Percentiles rank a stretch among this genome's conserved stretches.
phyloP scores from a whole-genome alignment of 2,888 invertebrate species.

The Leptopilina syphax region DNA sequence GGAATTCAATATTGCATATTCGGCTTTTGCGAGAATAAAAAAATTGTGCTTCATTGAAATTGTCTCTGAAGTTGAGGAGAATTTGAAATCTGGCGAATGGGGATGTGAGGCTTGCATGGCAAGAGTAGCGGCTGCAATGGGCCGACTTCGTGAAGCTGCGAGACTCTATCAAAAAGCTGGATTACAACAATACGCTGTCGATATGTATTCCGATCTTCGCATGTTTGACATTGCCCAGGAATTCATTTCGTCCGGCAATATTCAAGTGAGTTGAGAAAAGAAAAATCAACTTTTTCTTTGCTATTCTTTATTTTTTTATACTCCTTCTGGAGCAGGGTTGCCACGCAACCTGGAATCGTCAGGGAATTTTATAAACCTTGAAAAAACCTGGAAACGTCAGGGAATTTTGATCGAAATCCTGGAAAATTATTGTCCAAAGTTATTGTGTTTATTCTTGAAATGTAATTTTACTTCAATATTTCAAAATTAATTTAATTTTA shows the following conservation, averaged over 20 bases:
- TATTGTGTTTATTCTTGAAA: too few species aligned
- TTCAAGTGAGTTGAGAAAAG: slow-evolving; percentile 61
- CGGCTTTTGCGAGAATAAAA: slow-evolving; percentile 92
- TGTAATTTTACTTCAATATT: too few species aligned
- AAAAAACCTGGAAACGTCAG: too few species aligned
- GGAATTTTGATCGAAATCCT: too few species aligned
- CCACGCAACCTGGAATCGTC: too few species aligned
- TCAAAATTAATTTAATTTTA: too few species aligned
- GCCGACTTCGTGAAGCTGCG: slow-evolving; percentile 95
- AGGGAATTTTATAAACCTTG: too few species aligned
- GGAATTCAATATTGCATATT: slow-evolving; percentile 90
- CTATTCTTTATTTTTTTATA: too few species aligned
- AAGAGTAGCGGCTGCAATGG: slow-evolving; percentile 77
- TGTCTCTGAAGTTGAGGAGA: slow-evolving; percentile 74
- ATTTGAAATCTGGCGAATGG: slow-evolving; percentile 74
- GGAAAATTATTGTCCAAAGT: too few species aligned
- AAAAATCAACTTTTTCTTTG: too few species aligned
- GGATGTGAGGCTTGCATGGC: slow-evolving; percentile 76
- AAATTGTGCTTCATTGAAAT: slow-evolving; percentile 92
- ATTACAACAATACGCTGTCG: slow-evolving; percentile 90
- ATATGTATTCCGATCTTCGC: slow-evolving; percentile 96
- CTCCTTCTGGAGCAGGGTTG: too few species aligned
- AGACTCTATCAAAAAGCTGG: slow-evolving; percentile 90
- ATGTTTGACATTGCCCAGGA: slow-evolving; percentile 99
- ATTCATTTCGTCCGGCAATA: slow-evolving; percentile 73